These are phyloP conservation scores for Rhabdornis inornatus DNA, from an alignment of 2,113 vertebrate genomes.

Conservation along the genomic window DNA sequence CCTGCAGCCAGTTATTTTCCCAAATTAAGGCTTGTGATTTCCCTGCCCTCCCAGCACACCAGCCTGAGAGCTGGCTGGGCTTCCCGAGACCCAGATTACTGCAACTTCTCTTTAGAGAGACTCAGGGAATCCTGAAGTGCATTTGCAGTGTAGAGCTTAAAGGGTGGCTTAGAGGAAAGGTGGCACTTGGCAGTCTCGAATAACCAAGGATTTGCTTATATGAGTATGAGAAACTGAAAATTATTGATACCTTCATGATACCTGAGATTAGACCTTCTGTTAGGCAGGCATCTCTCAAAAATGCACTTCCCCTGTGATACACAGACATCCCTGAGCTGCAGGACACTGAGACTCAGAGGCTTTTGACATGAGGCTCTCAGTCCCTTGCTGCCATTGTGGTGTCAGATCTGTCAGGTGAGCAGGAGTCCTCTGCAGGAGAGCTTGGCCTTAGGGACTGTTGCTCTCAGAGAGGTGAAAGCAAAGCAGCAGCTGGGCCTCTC, in stretches of 20 bases:
- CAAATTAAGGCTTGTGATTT: background rate
- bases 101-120: background rate
- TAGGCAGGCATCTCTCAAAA: background rate
- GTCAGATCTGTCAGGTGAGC: background rate
- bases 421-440: background rate
- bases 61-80: background rate
- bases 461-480: background rate
- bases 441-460: background rate
- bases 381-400: rapidly evolving
- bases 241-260: background rate
- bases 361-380: background rate
- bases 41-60: background rate
- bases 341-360: background rate
- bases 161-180: background rate
- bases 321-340: background rate
- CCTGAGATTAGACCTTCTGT: background rate
- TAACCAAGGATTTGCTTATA: background rate
- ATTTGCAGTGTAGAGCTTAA: background rate
- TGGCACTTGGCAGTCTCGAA: background rate
- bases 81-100: background rate
- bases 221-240: background rate
- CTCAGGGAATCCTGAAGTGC: background rate
- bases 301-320: background rate
- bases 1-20: background rate
- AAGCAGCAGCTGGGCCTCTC: constrained; percentile 6